Evolutionary conservation across 1,140 invertebrate genomes (phyloP).

Genomic region (Yoshiicerus persimilis): DNA sequence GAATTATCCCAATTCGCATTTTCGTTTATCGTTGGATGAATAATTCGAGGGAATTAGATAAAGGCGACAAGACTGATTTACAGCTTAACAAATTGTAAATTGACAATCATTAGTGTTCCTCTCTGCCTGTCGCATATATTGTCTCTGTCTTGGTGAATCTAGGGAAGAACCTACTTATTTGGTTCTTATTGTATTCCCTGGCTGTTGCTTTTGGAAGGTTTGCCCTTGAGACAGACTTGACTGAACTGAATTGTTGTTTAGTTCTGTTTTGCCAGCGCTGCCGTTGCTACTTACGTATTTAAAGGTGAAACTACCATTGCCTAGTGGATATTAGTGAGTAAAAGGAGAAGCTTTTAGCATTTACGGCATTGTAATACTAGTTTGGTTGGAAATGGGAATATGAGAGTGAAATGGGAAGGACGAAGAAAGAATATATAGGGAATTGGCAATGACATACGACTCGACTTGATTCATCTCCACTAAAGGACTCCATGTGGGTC

Average conservation of each 20-base stretch:
- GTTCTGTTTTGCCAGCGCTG: neutral
- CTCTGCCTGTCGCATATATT: neutral
- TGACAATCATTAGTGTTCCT: neutral
- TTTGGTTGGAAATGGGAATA: neutral
- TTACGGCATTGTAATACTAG: neutral
- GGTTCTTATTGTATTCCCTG: neutral
- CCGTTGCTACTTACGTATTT: neutral
- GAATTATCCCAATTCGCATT: neutral
- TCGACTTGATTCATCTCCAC: neutral
- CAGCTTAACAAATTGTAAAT: neutral
- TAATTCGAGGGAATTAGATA: neutral
- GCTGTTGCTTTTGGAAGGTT: neutral
- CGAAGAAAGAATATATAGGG: neutral
- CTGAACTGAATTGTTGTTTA: neutral
- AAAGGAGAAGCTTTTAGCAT: neutral
- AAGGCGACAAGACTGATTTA: neutral
- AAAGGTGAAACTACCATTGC: neutral
- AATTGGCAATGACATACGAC: neutral
- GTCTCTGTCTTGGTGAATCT: neutral
- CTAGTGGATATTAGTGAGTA: neutral
- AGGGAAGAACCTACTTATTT: neutral
- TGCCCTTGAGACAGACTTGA: neutral
- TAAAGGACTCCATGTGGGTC: neutral
- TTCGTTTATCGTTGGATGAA: neutral
- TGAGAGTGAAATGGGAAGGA: neutral